phyloP scores from a whole-genome alignment of 2,888 invertebrate species.

The Catocala fraxini region DNA sequence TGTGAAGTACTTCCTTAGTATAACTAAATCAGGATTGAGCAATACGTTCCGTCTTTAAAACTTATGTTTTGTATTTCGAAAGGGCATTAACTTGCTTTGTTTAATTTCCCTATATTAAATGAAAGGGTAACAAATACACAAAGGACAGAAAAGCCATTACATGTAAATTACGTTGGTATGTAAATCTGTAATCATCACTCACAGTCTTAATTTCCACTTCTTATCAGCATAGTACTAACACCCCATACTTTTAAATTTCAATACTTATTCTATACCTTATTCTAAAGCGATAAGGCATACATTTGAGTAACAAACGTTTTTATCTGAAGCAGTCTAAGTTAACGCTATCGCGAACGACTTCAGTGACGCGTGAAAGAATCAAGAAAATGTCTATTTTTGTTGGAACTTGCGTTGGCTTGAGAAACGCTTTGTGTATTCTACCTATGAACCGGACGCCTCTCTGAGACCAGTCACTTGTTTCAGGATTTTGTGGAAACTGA shows the following conservation, averaged over 20 bases:
- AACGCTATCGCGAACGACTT: conserved; percentile 55
- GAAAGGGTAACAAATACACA: conserved; percentile 15
- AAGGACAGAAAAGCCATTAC: conserved; percentile 37
- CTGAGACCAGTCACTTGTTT: conserved; percentile 2
- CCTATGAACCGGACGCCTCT: conserved; percentile 22
- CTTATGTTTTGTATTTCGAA: too few relatives aligned
- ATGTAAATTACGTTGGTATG: conserved; percentile 59
- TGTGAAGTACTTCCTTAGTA: too few relatives aligned
- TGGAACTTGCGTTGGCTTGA: conserved; percentile 7
- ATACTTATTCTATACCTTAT: conserved; percentile 23
- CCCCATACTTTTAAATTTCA: conserved; percentile 33
- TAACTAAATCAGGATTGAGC: too few relatives aligned
- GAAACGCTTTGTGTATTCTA: conserved; percentile 8
- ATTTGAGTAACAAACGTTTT: conserved; percentile 27
- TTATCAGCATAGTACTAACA: conserved; percentile 67
- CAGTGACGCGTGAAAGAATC: conserved; percentile 58
- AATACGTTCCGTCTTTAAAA: too few relatives aligned
- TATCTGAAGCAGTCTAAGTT: conserved; percentile 47
- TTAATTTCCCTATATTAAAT: not conserved
- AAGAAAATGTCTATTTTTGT: conserved; percentile 51
- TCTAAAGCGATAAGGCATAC: conserved; percentile 14
- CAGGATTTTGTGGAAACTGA: too few relatives aligned
- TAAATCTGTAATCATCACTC: conserved; percentile 75
- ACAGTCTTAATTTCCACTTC: conserved; percentile 70
- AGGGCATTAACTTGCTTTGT: too few relatives aligned